Base-by-base conservation (phyloP, 30 jellyfish, hydroid and myxozoan genomes). In the Aurelia aurita region DNA sequence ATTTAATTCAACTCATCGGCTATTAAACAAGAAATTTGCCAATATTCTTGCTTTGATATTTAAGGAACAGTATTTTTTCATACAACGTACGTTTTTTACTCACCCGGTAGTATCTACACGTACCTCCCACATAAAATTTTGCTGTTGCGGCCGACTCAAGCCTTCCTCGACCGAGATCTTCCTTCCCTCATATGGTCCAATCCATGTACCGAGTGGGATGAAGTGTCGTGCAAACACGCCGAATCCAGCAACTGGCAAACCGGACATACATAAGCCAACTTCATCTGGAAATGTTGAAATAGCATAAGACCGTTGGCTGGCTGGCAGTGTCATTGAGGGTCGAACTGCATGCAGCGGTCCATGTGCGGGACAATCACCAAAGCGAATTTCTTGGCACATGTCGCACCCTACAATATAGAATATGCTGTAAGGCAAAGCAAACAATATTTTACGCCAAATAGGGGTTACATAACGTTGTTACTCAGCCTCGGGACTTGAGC, bases 161-260 rank as follows among this genome's bases (percentile, higher is more conserved):
- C 99, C 99, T 45, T 89, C 99, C 45, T 94, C 99, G 13, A 85
- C 93, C 18, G 99, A 64, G 8, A 94, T 70, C 70, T 88, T 94
- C 26, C 72, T 80, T 20, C 99, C 99, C 72, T 94, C 99, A 59
- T 94, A 94, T 0, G 99, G 99, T 1, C 99, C 99, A 28, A 94
- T 94, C 99, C 99, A 94, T 1, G 99, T 94, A 39, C 99, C 99
- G 55, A 79, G 91, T 0, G 99, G 99, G 3, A 94, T 94, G 79
- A 84, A 88, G 31, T 80, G 97, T 23, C 96, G 87, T 1, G 99
- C 99, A 60, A 94, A 94, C 57, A 94, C 99, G 18, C 99, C 99
- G 74, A 82, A 94, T 19, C 99, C 99, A 3, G 97, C 97, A 46
- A 94, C 60, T n/a, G 96, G 97, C 28, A 94, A 51, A 14, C 98